Conservation (phyloP, 1,140 invertebrate species). For the Eciton burchellii region DNA sequence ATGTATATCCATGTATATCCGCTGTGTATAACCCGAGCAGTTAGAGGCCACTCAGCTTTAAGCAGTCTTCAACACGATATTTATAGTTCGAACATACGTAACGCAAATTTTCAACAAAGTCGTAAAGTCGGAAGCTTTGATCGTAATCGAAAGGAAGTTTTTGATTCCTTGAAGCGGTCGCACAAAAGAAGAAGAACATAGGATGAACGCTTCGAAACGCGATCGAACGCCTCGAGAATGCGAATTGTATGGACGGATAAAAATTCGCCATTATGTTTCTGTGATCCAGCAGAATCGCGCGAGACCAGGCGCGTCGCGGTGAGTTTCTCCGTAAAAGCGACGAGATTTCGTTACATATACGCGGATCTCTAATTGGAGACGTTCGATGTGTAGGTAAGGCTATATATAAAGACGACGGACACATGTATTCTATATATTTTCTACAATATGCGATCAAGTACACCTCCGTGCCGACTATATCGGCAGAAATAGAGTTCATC, state of each 20-base stretch:
- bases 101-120: not conserved
- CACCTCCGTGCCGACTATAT: not conserved
- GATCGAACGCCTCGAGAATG: not conserved
- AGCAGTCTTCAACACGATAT: slow-evolving; percentile 1
- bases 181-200: not conserved
- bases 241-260: not conserved
- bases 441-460: slow-evolving; percentile 20
- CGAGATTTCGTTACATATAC: not conserved
- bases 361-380: not conserved
- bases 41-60: slow-evolving; percentile 20
- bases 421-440: not conserved
- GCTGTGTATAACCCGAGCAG: not conserved
- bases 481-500: not conserved
- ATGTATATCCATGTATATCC: not conserved
- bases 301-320: not conserved
- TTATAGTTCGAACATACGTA: not conserved
- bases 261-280: not conserved
- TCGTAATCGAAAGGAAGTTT: not conserved
- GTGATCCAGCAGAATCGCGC: not conserved
- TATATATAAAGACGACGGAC: not conserved
- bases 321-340: not conserved
- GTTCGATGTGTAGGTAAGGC: not conserved
- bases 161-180: not conserved
- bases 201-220: not conserved
- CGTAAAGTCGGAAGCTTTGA: not conserved